These are phyloP conservation scores for Setophaga kirtlandii DNA, from an alignment of 2,113 vertebrate species.

Conservation along the genomic window DNA sequence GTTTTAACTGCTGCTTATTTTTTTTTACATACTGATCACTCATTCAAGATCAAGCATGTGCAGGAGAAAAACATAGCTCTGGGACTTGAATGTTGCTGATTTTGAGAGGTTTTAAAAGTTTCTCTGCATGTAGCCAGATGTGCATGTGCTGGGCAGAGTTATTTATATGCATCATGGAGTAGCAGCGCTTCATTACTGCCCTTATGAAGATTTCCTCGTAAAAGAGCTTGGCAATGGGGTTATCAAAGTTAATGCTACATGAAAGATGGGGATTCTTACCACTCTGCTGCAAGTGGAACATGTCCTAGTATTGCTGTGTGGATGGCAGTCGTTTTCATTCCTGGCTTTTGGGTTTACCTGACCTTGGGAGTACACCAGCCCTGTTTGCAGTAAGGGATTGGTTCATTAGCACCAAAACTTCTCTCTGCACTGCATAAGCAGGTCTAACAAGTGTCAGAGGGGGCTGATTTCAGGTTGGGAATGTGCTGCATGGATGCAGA, in stretches of 20 bases:
- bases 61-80: neutral
- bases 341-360: neutral
- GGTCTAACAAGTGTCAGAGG: neutral
- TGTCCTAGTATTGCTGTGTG: neutral
- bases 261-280: neutral
- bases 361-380: neutral
- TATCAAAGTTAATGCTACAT: neutral
- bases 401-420: neutral
- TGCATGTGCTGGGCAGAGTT: neutral
- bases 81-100: neutral
- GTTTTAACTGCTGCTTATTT: constrained; percentile 50
- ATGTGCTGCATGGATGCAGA: neutral
- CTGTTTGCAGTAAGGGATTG: neutral
- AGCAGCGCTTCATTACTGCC: neutral
- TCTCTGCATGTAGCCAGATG: neutral
- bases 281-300: neutral
- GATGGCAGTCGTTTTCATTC: neutral
- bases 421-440: neutral
- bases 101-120: constrained; percentile 19
- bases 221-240: neutral
- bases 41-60: constrained; percentile 77
- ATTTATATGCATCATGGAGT: neutral
- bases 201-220: neutral
- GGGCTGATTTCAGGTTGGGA: neutral
- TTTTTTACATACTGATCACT: constrained; percentile 74